Percentiles rank a stretch among this genome's conserved stretches.
Evolutionary conservation across 2,113 vertebrate genomes (phyloP).

Genomic region (Australoheros scitulus): DNA sequence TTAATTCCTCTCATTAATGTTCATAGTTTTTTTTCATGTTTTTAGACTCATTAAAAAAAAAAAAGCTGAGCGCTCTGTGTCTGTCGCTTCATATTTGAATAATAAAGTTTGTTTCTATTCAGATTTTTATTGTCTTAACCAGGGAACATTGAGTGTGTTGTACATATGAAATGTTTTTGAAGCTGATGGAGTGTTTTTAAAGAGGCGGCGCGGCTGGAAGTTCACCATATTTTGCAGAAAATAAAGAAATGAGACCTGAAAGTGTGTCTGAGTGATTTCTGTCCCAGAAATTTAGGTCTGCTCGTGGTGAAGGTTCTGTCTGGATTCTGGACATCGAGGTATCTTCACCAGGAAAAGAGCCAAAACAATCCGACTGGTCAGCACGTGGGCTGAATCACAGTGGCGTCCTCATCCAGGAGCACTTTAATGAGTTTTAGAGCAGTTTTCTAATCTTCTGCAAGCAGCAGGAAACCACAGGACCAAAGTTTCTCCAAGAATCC

Average conservation of each 20-base stretch:
- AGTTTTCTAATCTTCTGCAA: too few species aligned
- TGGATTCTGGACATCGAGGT: too few species aligned
- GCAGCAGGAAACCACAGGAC: too few species aligned
- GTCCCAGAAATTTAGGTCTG: not conserved
- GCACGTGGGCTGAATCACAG: too few species aligned
- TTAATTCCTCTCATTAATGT: conserved; percentile 59
- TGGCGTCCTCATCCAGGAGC: too few species aligned
- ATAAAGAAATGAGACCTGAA: conserved; percentile 64
- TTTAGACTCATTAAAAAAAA: conserved; percentile 10
- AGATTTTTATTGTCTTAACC: conserved; percentile 74
- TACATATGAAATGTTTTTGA: conserved; percentile 77
- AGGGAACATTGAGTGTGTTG: conserved; percentile 72
- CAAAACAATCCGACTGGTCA: too few species aligned
- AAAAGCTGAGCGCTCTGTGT: not conserved
- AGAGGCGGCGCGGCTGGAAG: conserved; percentile 63
- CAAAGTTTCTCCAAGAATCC: too few species aligned
- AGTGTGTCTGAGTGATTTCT: not conserved
- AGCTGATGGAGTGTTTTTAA: conserved; percentile 74
- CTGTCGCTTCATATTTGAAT: conserved; percentile 59
- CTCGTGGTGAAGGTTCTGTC: too few species aligned
- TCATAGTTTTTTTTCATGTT: conserved; percentile 27
- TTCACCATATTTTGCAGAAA: conserved; percentile 79
- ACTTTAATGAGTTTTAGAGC: too few species aligned
- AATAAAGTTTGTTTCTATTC: conserved; percentile 57
- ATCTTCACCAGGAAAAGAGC: too few species aligned